These are phyloP conservation scores for Kryptopterus vitreolus DNA, from an alignment of 2,797 vertebrate species.

Conservation along the genomic window DNA sequence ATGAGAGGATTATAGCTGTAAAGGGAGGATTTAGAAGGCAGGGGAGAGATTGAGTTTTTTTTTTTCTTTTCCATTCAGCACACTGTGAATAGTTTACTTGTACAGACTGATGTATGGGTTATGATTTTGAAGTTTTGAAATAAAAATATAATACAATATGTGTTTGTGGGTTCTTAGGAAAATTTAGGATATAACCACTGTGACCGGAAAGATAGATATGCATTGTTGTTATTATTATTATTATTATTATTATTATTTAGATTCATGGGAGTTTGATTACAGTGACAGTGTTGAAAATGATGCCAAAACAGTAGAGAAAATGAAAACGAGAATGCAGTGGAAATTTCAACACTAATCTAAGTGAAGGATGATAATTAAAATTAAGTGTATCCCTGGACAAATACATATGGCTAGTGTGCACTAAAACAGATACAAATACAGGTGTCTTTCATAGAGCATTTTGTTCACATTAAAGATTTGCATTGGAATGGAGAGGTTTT, in stretches of 20 bases:
- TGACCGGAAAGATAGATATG: background rate
- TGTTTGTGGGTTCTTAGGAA: conserved; percentile 10
- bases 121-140: conserved; percentile 96
- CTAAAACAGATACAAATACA: background rate
- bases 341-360: background rate
- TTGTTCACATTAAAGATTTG: too few relatives aligned
- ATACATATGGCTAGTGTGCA: background rate
- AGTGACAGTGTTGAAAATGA: background rate
- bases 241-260: too few relatives aligned
- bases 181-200: too few relatives aligned
- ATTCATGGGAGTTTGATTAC: too few relatives aligned
- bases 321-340: background rate
- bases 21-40: conserved; percentile 56
- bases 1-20: conserved; percentile 81
- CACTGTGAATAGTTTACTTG: conserved; percentile 99
- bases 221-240: background rate
- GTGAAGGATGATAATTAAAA: background rate
- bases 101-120: conserved; percentile 99
- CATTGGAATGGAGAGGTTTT: background rate
- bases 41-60: conserved; percentile 81
- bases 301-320: background rate
- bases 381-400: background rate
- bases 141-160: conserved; percentile 74
- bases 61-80: conserved; percentile 87
- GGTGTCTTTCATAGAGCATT: background rate